These are phyloP conservation scores for Lochmaea capreae DNA, from an alignment of 2,888 invertebrate species.

Conservation along the genomic window DNA sequence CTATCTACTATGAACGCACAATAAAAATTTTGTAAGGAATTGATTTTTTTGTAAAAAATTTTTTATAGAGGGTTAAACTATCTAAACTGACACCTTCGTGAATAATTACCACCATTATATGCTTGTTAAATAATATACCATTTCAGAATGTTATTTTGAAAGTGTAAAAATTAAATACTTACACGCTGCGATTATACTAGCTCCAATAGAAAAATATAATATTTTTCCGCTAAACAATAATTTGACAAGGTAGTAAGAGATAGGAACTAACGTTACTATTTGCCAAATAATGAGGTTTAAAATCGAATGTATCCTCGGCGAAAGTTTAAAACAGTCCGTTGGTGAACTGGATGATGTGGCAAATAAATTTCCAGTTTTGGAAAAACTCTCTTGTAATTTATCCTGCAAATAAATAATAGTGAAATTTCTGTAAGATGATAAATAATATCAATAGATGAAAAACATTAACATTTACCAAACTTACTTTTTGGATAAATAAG, in stretches of 20 bases:
- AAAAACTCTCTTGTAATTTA: slow-evolving; percentile 78
- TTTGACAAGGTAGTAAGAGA: slow-evolving; percentile 76
- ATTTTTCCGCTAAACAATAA: slow-evolving; percentile 80
- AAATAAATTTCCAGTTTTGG: slow-evolving; percentile 84
- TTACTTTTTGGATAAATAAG: slow-evolving; percentile 83
- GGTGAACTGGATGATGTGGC: slow-evolving; percentile 77
- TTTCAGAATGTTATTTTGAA: too few relatives aligned
- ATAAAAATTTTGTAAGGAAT: too few relatives aligned
- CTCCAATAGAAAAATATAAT: slow-evolving; percentile 75
- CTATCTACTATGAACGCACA: too few relatives aligned
- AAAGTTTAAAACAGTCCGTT: slow-evolving; percentile 70
- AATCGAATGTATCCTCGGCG: slow-evolving; percentile 75
- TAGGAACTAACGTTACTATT: slow-evolving; percentile 74
- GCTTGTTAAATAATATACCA: too few relatives aligned
- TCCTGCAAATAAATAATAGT: slow-evolving; percentile 65
- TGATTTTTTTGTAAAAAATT: too few relatives aligned
- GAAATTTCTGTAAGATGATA: not conserved
- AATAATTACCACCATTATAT: too few relatives aligned
- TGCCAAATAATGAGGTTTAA: slow-evolving; percentile 81
- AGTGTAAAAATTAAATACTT: slow-evolving; percentile 67
- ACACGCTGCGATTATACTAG: slow-evolving; percentile 80
- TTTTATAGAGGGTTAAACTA: too few relatives aligned
- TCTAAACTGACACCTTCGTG: too few relatives aligned
- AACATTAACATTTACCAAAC: not conserved
- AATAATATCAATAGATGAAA: slow-evolving; percentile 55